phyloP scores from a whole-genome alignment of 2,888 invertebrate genomes.

The Diarsia dahlii region DNA sequence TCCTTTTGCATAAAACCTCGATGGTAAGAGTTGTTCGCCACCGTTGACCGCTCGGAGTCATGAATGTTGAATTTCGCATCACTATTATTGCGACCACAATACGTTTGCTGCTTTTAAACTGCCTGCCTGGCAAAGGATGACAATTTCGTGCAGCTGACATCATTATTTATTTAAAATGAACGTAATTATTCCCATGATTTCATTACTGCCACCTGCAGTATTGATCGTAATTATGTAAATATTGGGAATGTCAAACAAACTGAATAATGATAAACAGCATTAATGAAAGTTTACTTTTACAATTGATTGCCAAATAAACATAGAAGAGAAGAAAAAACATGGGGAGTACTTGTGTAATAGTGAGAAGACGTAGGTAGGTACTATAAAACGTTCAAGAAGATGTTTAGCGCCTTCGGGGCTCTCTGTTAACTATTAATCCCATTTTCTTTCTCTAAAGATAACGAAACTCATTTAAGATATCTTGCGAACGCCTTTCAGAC shows the following conservation, averaged over 20 bases:
- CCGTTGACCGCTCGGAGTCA: conserved; percentile 62
- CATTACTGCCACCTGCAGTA: conserved; percentile 32
- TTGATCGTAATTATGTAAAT: conserved; percentile 40
- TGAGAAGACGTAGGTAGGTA: conserved; percentile 7
- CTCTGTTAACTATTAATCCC: conserved; percentile 89
- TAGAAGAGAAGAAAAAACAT: neutral
- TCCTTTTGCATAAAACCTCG: conserved; percentile 88
- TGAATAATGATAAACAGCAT: conserved; percentile 3
- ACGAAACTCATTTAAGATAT: conserved; percentile 91
- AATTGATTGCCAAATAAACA: conserved; percentile 17
- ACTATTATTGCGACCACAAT: conserved; percentile 53
- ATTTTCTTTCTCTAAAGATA: conserved; percentile 89
- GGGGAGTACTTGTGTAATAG: too few species aligned
- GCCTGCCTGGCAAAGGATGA: conserved; percentile 17
- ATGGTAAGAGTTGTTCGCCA: conserved; percentile 69
- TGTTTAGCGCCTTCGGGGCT: conserved; percentile 82
- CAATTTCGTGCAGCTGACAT: conserved; percentile 22
- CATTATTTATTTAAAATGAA: conserved; percentile 31
- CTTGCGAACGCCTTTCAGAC: conserved; percentile 87
- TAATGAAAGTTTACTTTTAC: conserved; percentile 2
- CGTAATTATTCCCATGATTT: conserved; percentile 30
- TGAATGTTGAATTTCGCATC: conserved; percentile 67
- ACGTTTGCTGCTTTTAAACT: conserved; percentile 32
- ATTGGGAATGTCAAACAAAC: conserved; percentile 23
- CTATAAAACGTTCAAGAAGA: conserved; percentile 71